These are phyloP conservation scores for Lamellibrachia satsuma DNA, from an alignment of 2,888 invertebrate genomes.

Conservation along the genomic window DNA sequence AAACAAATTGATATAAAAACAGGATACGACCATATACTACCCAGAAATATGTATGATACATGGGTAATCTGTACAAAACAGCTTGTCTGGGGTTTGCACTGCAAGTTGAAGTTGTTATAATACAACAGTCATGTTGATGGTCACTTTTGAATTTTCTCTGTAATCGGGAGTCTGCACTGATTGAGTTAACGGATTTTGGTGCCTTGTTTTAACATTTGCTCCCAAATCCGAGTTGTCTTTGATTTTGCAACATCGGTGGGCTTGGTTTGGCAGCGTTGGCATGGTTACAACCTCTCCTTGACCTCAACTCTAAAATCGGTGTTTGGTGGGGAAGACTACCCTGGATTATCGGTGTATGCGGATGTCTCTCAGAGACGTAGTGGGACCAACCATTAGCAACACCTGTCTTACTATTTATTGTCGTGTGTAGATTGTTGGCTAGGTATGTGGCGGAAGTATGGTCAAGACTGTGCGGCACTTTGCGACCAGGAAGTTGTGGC, in stretches of 20 bases:
- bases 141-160: neutral
- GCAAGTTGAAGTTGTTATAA: neutral
- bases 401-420: conserved; percentile 5
- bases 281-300: conserved; percentile 9
- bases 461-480: neutral
- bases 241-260: neutral
- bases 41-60: neutral
- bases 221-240: neutral
- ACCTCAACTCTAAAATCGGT: neutral
- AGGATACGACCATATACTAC: neutral
- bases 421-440: neutral
- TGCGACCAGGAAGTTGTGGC: neutral
- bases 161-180: neutral
- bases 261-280: conserved; percentile 5
- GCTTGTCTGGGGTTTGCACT: neutral
- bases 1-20: neutral
- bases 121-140: neutral
- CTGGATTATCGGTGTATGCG: neutral
- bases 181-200: neutral
- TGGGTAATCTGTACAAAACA: neutral
- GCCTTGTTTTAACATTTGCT: neutral
- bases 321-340: neutral
- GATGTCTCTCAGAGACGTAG: neutral
- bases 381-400: neutral
- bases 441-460: neutral